Evolutionary conservation across 2,797 vertebrate species (phyloP).

Genomic region (Neostethus bicornis): DNA sequence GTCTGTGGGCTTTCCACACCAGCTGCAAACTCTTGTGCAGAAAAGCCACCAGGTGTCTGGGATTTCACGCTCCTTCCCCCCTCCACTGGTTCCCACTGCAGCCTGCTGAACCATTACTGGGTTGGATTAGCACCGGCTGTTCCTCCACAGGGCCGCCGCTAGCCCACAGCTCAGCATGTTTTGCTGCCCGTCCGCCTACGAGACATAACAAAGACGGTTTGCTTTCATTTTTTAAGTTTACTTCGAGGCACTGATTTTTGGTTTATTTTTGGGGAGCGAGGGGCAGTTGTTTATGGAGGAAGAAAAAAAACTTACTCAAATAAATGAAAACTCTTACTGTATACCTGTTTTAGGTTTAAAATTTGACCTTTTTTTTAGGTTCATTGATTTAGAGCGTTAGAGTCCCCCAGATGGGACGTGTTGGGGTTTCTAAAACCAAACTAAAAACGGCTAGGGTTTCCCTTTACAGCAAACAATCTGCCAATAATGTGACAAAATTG

Average conservation of each 20-base stretch:
- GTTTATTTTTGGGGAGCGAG: not conserved
- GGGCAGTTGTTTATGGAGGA: not conserved
- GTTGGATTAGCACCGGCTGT: constrained; percentile 66
- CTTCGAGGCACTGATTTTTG: not conserved
- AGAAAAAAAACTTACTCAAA: not conserved
- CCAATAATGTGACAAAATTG: too few relatives aligned
- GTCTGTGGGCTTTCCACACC: constrained; percentile 55
- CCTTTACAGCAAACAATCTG: too few relatives aligned
- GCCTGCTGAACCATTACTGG: constrained; percentile 59
- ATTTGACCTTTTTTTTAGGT: too few relatives aligned
- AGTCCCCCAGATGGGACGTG: too few relatives aligned
- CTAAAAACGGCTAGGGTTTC: too few relatives aligned
- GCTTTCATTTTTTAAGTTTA: constrained; percentile 22
- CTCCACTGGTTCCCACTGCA: constrained; percentile 52
- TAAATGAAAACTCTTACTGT: too few relatives aligned
- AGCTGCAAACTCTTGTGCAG: constrained; percentile 69
- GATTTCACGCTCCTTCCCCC: constrained; percentile 70
- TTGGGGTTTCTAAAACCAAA: too few relatives aligned
- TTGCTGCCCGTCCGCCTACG: constrained; percentile 17
- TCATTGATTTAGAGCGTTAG: too few relatives aligned
- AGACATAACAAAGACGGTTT: constrained; percentile 12
- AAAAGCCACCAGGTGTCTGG: constrained; percentile 68
- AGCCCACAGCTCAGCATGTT: constrained; percentile 25
- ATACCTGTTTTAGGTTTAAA: too few relatives aligned
- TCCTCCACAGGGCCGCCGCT: constrained; percentile 30